Percentiles rank a stretch among this genome's conserved stretches.
phyloP scores from a whole-genome alignment of 2,888 invertebrate genomes.

The Dryocosmus kuriphilus region DNA sequence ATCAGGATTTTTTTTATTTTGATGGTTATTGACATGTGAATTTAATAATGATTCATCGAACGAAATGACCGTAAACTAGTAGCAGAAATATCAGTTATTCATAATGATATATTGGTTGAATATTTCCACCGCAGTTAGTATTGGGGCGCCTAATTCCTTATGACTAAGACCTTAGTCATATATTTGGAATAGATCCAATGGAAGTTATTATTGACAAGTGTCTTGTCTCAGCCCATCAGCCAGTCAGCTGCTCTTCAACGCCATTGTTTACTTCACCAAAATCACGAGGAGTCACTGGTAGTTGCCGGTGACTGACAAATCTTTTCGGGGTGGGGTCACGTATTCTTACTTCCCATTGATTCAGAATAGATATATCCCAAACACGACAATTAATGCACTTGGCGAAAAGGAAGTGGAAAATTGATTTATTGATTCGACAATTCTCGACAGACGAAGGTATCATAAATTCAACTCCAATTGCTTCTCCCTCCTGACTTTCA shows the following conservation, averaged over 20 bases:
- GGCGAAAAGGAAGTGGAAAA: conserved; percentile 13
- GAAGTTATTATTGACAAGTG: not conserved
- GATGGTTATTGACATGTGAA: too few species aligned
- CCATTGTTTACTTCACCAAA: conserved; percentile 23
- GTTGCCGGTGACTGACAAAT: conserved; percentile 11
- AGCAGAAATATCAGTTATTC: not conserved
- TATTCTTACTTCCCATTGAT: conserved; percentile 15
- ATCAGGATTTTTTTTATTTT: too few species aligned
- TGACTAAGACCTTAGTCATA: not conserved
- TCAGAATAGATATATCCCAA: conserved; percentile 28
- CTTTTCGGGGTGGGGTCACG: not conserved
- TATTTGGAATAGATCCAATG: not conserved
- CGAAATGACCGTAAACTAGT: not conserved
- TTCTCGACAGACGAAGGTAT: not conserved
- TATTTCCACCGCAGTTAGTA: not conserved
- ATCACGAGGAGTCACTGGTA: not conserved
- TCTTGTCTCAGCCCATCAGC: not conserved
- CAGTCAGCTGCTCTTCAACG: conserved; percentile 2
- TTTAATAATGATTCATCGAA: too few species aligned
- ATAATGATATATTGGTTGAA: not conserved
- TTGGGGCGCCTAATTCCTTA: not conserved
- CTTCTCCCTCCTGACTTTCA: not conserved
- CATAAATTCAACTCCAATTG: not conserved
- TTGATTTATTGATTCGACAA: conserved; percentile 19
- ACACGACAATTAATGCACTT: conserved; percentile 15